A percentile compares a stretch with the other conserved stretches of the same genome.
Conservation (phyloP, 2,797 vertebrate genomes). For the Fistularia tabacaria region DNA sequence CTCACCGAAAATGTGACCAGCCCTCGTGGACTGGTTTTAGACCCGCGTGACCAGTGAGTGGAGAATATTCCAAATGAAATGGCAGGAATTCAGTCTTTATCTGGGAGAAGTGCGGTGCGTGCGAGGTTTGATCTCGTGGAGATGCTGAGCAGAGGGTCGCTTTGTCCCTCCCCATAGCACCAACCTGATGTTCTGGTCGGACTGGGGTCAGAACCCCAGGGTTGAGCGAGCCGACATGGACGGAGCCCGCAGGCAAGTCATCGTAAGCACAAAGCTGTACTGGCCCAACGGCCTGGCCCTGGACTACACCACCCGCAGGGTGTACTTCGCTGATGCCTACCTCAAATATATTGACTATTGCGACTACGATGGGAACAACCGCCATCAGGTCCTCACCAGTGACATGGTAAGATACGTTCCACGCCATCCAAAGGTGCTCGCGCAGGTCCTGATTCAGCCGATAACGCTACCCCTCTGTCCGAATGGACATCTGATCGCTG, state of each 20-base stretch:
- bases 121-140: too few relatives aligned
- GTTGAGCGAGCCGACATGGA: conserved; percentile 73
- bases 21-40: conserved; percentile 72
- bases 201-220: conserved; percentile 77
- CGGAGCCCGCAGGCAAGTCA: conserved; percentile 58
- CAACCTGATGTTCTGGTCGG: conserved; percentile 76
- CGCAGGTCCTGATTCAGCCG: too few relatives aligned
- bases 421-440: too few relatives aligned
- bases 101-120: too few relatives aligned
- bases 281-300: conserved; percentile 76
- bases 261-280: conserved; percentile 72
- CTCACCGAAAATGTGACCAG: conserved; percentile 70
- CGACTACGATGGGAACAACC: conserved; percentile 87
- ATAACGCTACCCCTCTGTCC: too few relatives aligned
- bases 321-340: conserved; percentile 91
- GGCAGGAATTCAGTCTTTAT: too few relatives aligned
- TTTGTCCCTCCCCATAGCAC: conserved; percentile 46
- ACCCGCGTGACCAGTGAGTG: conserved; percentile 72
- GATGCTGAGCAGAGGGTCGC: too few relatives aligned
- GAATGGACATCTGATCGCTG: too few relatives aligned
- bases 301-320: conserved; percentile 81
- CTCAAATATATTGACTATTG: conserved; percentile 93
- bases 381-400: conserved; percentile 87
- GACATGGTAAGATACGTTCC: conserved; percentile 78
- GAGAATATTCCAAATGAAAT: too few relatives aligned